Percentiles rank a stretch among this genome's conserved stretches.
phyloP scores from a whole-genome alignment of 2,888 invertebrate genomes.

The Parascotia fuliginaria region DNA sequence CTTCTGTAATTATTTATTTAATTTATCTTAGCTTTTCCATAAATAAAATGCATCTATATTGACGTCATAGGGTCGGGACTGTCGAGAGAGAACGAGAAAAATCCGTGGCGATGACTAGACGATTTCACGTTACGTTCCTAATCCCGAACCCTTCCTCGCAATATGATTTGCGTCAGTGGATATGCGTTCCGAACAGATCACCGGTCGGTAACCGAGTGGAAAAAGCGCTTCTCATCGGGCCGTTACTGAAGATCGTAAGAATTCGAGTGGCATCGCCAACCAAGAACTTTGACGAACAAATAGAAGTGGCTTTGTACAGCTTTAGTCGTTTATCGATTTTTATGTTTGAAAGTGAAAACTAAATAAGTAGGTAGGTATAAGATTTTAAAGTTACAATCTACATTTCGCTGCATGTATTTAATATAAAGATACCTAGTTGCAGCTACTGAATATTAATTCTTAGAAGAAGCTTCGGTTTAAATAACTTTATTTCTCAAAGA shows the following conservation, averaged over 20 bases:
- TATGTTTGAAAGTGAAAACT: neutral
- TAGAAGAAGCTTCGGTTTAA: no score
- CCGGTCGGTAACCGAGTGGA: slow-evolving; percentile 84
- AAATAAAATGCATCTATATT: slow-evolving; percentile 51
- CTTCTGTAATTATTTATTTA: no score
- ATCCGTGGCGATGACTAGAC: slow-evolving; percentile 78
- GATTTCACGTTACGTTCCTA: slow-evolving; percentile 68
- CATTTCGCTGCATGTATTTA: no score
- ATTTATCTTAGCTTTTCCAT: no score
- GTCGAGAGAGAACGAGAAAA: slow-evolving; percentile 61
- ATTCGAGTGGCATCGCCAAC: slow-evolving; percentile 63
- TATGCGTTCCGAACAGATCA: slow-evolving; percentile 83
- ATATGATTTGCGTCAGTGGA: slow-evolving; percentile 85
- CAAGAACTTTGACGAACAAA: slow-evolving; percentile 33
- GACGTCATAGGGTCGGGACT: slow-evolving; percentile 39
- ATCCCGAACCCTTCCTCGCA: slow-evolving; percentile 82
- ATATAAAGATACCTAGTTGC: no score
- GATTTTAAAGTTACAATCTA: no score
- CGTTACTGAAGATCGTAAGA: slow-evolving; percentile 62
- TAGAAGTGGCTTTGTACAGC: slow-evolving; percentile 12
- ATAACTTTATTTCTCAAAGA: no score
- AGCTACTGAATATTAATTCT: no score
- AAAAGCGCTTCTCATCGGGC: slow-evolving; percentile 83
- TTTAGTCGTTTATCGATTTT: neutral
- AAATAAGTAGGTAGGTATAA: no score